These are phyloP conservation scores for Embiotoca jacksoni DNA, from an alignment of 2,113 vertebrate genomes.

Conservation along the genomic window DNA sequence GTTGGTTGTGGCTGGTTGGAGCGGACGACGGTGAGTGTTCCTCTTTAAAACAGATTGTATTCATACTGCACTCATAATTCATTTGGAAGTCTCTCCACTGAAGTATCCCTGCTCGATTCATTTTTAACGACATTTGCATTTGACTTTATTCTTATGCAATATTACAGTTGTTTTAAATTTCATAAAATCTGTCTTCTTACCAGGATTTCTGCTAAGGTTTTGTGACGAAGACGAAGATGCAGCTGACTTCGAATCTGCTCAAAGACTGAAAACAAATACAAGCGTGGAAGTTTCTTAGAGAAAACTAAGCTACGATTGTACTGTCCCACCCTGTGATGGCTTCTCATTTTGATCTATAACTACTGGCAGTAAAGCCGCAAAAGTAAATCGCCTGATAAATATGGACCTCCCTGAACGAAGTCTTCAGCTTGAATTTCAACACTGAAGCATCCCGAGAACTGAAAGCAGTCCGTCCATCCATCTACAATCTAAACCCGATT, in stretches of 20 bases:
- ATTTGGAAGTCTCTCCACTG: background rate
- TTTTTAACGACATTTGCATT: background rate
- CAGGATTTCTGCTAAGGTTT: accelerated
- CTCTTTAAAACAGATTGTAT: background rate
- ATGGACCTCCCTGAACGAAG: slow-evolving; percentile 20
- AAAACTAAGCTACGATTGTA: no score
- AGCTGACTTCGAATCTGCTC: background rate
- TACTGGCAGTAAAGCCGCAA: background rate
- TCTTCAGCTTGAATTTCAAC: background rate
- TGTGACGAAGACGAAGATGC: background rate
- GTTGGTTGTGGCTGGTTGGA: accelerated
- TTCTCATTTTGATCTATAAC: background rate
- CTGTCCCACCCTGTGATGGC: background rate
- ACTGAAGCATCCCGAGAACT: background rate
- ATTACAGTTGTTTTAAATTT: background rate
- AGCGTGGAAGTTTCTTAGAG: background rate
- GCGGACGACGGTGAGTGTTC: accelerated
- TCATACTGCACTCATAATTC: background rate
- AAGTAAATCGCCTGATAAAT: background rate
- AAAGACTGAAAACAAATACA: no score
- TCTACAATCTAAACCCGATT: background rate
- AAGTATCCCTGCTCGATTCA: background rate
- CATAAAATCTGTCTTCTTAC: background rate
- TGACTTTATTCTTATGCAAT: background rate
- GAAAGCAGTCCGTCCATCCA: background rate